These are phyloP conservation scores for Cyprinus carpio DNA, from an alignment of 2,113 vertebrate species.

Conservation along the genomic window DNA sequence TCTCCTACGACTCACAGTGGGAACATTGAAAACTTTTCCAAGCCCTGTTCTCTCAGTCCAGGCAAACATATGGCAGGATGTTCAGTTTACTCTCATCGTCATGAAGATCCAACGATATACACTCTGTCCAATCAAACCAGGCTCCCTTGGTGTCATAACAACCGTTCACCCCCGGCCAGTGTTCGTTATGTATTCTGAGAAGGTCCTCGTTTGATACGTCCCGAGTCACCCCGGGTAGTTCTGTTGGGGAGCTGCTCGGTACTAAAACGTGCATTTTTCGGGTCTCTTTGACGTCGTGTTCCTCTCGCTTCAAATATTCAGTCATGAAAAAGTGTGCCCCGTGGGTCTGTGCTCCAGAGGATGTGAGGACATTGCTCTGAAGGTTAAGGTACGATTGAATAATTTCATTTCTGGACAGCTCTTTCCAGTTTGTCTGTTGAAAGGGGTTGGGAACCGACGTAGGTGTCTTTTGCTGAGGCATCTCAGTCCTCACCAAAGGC, in stretches of 20 bases:
- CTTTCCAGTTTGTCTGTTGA: slow-evolving; percentile 99
- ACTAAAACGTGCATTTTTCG: slow-evolving; percentile 87
- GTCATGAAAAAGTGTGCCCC: slow-evolving; percentile 98
- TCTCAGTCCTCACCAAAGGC: slow-evolving; percentile 83
- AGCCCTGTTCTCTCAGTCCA: slow-evolving; percentile 88
- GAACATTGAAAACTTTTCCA: slow-evolving; percentile 69
- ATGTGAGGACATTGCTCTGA: slow-evolving; percentile 96
- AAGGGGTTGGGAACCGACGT: slow-evolving; percentile 87
- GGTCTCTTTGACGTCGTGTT: slow-evolving; percentile 82
- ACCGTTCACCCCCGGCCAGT: slow-evolving; percentile 94
- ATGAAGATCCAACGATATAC: slow-evolving; percentile 95
- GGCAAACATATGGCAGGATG: slow-evolving; percentile 98
- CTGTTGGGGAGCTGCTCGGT: slow-evolving; percentile 74
- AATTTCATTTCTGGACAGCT: slow-evolving; percentile 94
- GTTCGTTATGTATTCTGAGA: slow-evolving; percentile 81
- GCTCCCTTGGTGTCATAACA: slow-evolving; percentile 93
- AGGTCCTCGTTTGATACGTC: slow-evolving; percentile 84
- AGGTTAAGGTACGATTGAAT: slow-evolving; percentile 98
- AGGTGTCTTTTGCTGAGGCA: slow-evolving; percentile 77
- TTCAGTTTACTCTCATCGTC: slow-evolving; percentile 93
- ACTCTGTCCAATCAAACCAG: slow-evolving; percentile 99
- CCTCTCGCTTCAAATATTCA: slow-evolving; percentile 95
- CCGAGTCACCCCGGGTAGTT: slow-evolving; percentile 85
- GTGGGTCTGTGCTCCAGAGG: slow-evolving; percentile 91
- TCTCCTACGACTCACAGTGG: slow-evolving; percentile 75